These are phyloP conservation scores for Oostethus manadensis DNA, from an alignment of 2,113 vertebrate species.

Conservation along the genomic window DNA sequence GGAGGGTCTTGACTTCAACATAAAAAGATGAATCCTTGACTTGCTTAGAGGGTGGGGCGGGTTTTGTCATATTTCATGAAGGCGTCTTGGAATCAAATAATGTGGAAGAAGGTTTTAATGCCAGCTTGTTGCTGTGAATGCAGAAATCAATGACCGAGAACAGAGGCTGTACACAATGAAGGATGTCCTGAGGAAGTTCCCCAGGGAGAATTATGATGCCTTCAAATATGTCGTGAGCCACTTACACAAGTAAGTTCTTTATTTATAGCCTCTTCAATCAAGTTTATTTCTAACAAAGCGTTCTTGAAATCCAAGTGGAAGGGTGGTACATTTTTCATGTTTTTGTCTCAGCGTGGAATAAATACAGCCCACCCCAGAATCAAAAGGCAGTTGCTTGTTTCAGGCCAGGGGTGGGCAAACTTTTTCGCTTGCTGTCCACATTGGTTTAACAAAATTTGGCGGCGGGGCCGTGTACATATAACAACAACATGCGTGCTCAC, in stretches of 20 bases:
- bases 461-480: too few relatives aligned
- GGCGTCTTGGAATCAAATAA: constrained; percentile 8
- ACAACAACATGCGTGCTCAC: too few relatives aligned
- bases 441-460: too few relatives aligned
- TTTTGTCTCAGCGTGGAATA: too few relatives aligned
- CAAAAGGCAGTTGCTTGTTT: too few relatives aligned
- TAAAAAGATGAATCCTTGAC: constrained; percentile 49
- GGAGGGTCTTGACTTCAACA: constrained; percentile 46
- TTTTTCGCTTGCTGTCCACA: too few relatives aligned
- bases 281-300: not conserved
- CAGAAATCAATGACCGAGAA: constrained; percentile 89
- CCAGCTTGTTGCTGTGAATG: constrained; percentile 12
- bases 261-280: not conserved
- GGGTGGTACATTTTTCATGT: too few relatives aligned
- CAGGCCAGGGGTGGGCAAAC: too few relatives aligned
- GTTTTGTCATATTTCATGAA: constrained; percentile 19
- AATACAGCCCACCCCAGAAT: too few relatives aligned
- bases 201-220: constrained; percentile 90
- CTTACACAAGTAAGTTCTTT: constrained; percentile 82
- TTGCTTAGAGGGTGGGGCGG: constrained; percentile 25
- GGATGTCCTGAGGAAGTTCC: constrained; percentile 86
- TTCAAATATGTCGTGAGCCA: constrained; percentile 92
- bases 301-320: not conserved
- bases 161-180: constrained; percentile 89
- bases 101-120: constrained; percentile 9